Conservation (phyloP, 2,888 invertebrate genomes). For the Strigamia crassipes region DNA sequence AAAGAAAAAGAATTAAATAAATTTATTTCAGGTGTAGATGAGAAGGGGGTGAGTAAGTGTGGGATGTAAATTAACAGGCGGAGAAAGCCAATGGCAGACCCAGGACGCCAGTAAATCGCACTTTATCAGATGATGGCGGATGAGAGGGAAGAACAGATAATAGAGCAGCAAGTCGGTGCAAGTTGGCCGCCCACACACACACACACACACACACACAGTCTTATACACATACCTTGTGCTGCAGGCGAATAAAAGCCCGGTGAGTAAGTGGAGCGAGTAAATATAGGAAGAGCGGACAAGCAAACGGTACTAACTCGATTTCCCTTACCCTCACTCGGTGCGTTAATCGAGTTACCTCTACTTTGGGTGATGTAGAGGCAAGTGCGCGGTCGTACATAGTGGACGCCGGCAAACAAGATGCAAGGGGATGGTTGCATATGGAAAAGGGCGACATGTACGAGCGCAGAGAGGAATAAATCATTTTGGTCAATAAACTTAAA, state of each 20-base stretch:
- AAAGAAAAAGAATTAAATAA: not conserved
- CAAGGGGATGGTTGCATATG: not conserved
- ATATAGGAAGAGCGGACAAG: not conserved
- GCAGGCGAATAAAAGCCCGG: not conserved
- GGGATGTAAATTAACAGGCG: conserved; percentile 22
- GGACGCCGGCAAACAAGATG: not conserved
- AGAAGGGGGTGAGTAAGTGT: not conserved
- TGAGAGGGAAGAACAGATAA: not conserved
- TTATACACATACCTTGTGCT: not conserved
- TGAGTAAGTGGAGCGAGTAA: not conserved
- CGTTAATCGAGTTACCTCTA: not conserved
- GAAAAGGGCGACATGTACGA: not conserved
- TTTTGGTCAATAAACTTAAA: not conserved
- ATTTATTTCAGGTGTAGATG: not conserved
- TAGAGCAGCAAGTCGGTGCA: not conserved
- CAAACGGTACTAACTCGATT: not conserved
- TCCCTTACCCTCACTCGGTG: not conserved
- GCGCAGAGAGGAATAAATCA: conserved; percentile 13
- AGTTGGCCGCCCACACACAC: conserved; percentile 27
- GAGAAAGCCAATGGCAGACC: not conserved
- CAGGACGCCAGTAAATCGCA: conserved; percentile 14
- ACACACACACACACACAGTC: conserved; percentile 30
- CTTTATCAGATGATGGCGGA: conserved; percentile 39
- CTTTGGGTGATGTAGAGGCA: not conserved
- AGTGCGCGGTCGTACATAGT: not conserved